Evolutionary conservation across 1,140 invertebrate species (phyloP).

Genomic region (Heliconius hermathena): DNA sequence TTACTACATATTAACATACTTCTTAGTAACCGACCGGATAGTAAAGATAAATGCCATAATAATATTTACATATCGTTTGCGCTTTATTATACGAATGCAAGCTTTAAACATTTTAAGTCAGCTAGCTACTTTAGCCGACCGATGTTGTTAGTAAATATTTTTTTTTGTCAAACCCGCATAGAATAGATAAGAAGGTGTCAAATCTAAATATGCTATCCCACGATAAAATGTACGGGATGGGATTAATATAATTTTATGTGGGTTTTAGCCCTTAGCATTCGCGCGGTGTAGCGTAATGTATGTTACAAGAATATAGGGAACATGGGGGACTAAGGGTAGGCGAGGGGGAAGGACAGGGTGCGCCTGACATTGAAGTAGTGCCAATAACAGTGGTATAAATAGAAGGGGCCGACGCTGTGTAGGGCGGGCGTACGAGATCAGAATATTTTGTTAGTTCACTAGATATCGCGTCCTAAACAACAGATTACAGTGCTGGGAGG

Average conservation of each 20-base stretch:
- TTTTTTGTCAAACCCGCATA: not conserved
- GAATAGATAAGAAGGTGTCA: slow-evolving; percentile 51
- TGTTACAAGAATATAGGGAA: slow-evolving; percentile 60
- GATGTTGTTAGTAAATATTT: not conserved
- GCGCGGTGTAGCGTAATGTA: slow-evolving; percentile 69
- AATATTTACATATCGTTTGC: slow-evolving; percentile 50
- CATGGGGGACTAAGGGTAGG: slow-evolving; percentile 57
- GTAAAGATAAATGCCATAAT: slow-evolving; percentile 51
- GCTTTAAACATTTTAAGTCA: slow-evolving; percentile 37
- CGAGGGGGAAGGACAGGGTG: slow-evolving; percentile 76
- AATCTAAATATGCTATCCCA: slow-evolving; percentile 72
- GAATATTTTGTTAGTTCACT: slow-evolving; percentile 76
- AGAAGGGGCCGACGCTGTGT: slow-evolving; percentile 66
- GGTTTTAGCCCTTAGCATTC: slow-evolving; percentile 58
- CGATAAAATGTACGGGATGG: slow-evolving; percentile 71
- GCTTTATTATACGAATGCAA: slow-evolving; percentile 37
- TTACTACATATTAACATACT: slow-evolving; percentile 50
- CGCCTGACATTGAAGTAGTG: slow-evolving; percentile 83
- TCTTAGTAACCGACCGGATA: slow-evolving; percentile 58
- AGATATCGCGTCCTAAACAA: slow-evolving; percentile 69
- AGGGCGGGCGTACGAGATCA: slow-evolving; percentile 79
- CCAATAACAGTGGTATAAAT: slow-evolving; percentile 83
- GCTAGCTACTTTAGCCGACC: slow-evolving; percentile 26
- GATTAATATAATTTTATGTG: slow-evolving; percentile 78
- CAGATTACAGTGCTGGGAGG: slow-evolving; percentile 77